Conservation (phyloP, 2,797 vertebrate species). For the Tragelaphus eurycerus region DNA sequence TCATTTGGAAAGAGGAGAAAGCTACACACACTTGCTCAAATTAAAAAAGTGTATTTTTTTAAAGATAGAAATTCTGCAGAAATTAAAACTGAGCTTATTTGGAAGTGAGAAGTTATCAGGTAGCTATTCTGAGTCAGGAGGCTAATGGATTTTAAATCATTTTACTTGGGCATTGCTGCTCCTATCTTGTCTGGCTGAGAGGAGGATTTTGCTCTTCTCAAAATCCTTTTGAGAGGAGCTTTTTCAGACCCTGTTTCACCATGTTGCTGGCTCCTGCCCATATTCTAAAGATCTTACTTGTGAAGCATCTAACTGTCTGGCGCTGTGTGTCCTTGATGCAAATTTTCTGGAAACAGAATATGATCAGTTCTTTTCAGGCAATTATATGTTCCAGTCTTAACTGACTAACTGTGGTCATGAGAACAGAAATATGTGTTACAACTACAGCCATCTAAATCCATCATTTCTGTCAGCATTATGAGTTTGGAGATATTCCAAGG, state of each 20-base stretch:
- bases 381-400: background rate
- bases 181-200: background rate
- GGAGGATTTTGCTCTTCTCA: background rate
- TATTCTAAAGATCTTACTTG: background rate
- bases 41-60: background rate
- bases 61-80: background rate
- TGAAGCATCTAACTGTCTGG: background rate
- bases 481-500: background rate
- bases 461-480: background rate
- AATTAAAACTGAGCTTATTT: conserved; percentile 3
- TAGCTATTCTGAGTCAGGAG: background rate
- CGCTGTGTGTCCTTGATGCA: background rate
- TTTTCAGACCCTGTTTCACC: background rate
- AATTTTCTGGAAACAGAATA: conserved; percentile 19
- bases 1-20: background rate
- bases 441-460: background rate
- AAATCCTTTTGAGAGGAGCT: background rate
- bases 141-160: conserved; percentile 15
- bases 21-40: background rate
- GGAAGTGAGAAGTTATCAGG: background rate
- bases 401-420: background rate
- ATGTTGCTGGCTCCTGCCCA: background rate
- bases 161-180: background rate
- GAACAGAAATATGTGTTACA: background rate
- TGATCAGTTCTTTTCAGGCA: background rate